Percentiles rank a stretch among this genome's conserved stretches.
phyloP scores from a whole-genome alignment of 2,113 vertebrate genomes.

The Ictalurus punctatus region DNA sequence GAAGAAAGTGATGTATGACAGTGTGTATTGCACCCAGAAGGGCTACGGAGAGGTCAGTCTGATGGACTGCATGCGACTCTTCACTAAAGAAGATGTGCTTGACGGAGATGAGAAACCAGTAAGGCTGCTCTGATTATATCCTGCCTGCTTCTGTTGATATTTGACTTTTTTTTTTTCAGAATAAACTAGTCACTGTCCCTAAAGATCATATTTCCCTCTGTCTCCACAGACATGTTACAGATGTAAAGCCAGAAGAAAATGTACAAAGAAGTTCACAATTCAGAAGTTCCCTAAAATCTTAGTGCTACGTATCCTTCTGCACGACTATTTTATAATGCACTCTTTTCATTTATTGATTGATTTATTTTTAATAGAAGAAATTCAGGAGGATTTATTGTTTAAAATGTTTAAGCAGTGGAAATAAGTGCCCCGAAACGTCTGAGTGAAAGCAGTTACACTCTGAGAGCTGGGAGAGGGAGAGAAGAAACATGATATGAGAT shows the following conservation, averaged over 20 bases:
- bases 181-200: neutral
- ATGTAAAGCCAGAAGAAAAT: constrained; percentile 92
- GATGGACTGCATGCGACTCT: constrained; percentile 95
- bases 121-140: constrained; percentile 43
- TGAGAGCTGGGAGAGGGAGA: neutral
- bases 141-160: neutral
- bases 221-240: constrained; percentile 86
- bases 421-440: neutral
- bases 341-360: neutral
- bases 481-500: neutral
- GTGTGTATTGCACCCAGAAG: constrained; percentile 74
- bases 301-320: constrained; percentile 94
- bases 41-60: constrained; percentile 91
- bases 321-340: neutral
- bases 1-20: constrained; percentile 37
- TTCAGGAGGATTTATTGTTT: neutral
- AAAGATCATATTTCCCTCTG: neutral
- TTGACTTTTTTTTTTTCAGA: neutral
- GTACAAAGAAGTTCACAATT: constrained; percentile 96
- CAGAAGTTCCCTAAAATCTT: constrained; percentile 98
- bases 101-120: constrained; percentile 97
- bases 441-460: neutral
- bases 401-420: neutral
- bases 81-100: constrained; percentile 97
- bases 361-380: neutral